Conservation (phyloP, 2,797 vertebrate genomes). For the Amphiprion clarkii region DNA sequence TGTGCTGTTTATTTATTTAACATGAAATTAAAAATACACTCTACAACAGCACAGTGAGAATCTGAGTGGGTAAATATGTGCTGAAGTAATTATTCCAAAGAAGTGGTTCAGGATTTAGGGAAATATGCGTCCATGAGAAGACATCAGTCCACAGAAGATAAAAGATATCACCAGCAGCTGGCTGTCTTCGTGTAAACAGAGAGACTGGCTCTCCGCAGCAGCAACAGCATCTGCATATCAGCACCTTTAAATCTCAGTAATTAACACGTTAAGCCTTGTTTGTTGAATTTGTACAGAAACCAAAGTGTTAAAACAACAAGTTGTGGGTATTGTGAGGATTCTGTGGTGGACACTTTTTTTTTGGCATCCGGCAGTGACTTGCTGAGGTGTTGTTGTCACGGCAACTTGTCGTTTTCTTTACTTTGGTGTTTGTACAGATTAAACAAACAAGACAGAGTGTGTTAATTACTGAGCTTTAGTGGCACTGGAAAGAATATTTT, state of each 20-base stretch:
- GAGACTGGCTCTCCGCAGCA: neutral
- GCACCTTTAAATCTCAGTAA: neutral
- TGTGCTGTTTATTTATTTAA: constrained; percentile 28
- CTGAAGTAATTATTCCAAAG: constrained; percentile 6
- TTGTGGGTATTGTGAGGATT: neutral
- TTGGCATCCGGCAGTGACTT: neutral
- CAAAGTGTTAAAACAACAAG: neutral
- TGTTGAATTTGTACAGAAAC: neutral
- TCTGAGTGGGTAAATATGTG: neutral
- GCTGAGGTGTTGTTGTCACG: neutral
- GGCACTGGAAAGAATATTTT: neutral
- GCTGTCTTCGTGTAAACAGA: constrained; percentile 1
- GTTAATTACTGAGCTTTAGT: neutral
- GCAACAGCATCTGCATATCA: rapidly evolving
- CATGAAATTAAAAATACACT: neutral
- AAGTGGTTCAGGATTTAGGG: neutral
- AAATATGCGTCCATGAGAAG: neutral
- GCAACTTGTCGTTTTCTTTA: neutral
- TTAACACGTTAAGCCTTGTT: neutral
- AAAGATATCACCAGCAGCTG: neutral
- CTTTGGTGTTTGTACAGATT: neutral
- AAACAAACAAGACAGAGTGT: neutral
- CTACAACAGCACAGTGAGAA: neutral
- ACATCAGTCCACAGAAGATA: neutral
- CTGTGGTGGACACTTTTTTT: neutral